Conservation (phyloP, 2,797 vertebrate species). For the Ptychadena robeensis region DNA sequence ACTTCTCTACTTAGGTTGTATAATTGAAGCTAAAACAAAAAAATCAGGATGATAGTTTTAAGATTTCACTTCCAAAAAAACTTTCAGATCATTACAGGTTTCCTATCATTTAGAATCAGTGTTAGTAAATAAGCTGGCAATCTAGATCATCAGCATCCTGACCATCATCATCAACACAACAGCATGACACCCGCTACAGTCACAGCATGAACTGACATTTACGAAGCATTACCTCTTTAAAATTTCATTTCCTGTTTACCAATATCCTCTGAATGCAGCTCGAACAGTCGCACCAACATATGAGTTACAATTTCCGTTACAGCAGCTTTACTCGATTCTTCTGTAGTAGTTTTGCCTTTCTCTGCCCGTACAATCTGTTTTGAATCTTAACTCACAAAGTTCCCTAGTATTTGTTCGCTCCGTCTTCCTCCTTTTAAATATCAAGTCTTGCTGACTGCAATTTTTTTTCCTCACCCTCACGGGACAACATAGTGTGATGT, state of each 20-base stretch:
- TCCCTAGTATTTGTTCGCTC: not conserved
- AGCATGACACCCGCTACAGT: not conserved
- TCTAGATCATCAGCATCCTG: too few species aligned
- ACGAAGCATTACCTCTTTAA: not conserved
- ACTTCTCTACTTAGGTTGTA: not conserved
- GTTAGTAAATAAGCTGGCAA: too few species aligned
- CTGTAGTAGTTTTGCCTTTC: not conserved
- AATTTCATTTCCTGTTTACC: not conserved
- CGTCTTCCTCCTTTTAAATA: not conserved
- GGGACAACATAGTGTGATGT: not conserved
- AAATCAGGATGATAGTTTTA: not conserved
- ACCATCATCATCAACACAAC: not conserved
- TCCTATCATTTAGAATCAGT: too few species aligned
- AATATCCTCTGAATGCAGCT: not conserved
- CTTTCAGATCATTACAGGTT: too few species aligned
- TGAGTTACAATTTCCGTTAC: not conserved
- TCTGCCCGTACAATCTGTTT: not conserved
- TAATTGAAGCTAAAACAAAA: not conserved
- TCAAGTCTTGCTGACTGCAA: not conserved
- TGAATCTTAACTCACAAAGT: not conserved
- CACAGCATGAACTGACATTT: not conserved
- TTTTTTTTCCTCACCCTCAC: not conserved
- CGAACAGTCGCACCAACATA: not conserved
- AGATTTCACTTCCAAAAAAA: not conserved
- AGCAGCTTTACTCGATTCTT: not conserved